Conservation (phyloP, 2,888 invertebrate genomes). For the Gryllus longicercus region DNA sequence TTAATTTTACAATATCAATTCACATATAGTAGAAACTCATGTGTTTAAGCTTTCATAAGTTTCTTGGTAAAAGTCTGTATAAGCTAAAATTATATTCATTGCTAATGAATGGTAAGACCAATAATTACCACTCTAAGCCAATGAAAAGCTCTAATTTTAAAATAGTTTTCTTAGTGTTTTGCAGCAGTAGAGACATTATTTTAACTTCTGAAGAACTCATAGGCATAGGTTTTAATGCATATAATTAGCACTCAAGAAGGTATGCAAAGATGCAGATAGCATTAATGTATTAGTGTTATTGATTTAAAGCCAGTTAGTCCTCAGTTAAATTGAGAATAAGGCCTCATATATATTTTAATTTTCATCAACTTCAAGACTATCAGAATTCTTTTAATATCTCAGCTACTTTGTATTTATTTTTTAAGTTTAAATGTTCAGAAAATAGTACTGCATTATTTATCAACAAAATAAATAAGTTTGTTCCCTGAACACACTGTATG, state of each 20-base stretch:
- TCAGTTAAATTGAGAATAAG: neutral
- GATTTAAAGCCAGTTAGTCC: slow-evolving; percentile 3
- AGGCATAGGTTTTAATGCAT: slow-evolving; percentile 17
- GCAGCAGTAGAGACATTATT: neutral
- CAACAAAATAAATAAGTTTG: slow-evolving; percentile 17
- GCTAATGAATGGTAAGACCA: neutral
- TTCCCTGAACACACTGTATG: slow-evolving; percentile 11
- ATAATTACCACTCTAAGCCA: neutral
- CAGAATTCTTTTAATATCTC: neutral
- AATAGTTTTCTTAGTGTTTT: slow-evolving; percentile 4
- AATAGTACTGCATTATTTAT: slow-evolving; percentile 8
- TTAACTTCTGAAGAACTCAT: slow-evolving; percentile 9
- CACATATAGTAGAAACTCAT: neutral
- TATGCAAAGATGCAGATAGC: slow-evolving; percentile 2
- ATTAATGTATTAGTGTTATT: slow-evolving; percentile 1
- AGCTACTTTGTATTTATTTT: slow-evolving; percentile 9
- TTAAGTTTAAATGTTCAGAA: neutral
- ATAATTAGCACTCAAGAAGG: neutral
- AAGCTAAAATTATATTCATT: slow-evolving; percentile 7
- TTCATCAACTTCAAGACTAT: slow-evolving; percentile 1
- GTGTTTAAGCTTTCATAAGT: slow-evolving; percentile 9
- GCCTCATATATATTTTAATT: neutral
- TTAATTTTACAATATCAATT: neutral
- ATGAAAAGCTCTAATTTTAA: neutral
- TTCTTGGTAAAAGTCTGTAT: neutral